Conservation (phyloP, 1,140 invertebrate species). For the Sesamia nonagrioides region DNA sequence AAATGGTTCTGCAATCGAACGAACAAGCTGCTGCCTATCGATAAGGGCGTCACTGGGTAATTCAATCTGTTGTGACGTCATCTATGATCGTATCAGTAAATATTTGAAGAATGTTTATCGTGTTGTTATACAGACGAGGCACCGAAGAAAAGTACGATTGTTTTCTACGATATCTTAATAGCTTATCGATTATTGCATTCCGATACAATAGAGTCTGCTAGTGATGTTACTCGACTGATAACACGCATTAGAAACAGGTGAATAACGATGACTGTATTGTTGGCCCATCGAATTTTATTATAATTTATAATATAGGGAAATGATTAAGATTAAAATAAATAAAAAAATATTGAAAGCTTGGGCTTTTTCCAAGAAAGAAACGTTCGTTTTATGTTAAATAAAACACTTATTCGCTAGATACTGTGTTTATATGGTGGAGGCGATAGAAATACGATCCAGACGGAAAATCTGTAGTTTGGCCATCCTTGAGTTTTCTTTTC, state of each 20-base stretch:
- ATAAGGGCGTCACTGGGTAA: slow-evolving; percentile 17
- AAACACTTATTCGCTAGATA: slow-evolving; percentile 8
- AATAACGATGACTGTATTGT: neutral
- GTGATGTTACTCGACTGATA: slow-evolving; percentile 54
- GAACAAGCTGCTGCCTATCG: neutral
- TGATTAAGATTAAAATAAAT: neutral
- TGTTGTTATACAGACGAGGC: slow-evolving; percentile 51
- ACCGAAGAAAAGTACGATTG: slow-evolving; percentile 62
- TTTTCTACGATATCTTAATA: slow-evolving; percentile 76
- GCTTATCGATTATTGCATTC: slow-evolving; percentile 68
- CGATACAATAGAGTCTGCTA: slow-evolving; percentile 58
- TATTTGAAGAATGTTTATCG: slow-evolving; percentile 77
- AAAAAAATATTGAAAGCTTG: neutral
- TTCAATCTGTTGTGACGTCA: slow-evolving; percentile 29
- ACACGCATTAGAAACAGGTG: slow-evolving; percentile 7
- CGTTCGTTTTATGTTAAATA: neutral
- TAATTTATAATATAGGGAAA: neutral
- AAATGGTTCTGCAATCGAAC: slow-evolving; percentile 27
- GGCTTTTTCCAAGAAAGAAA: slow-evolving; percentile 10
- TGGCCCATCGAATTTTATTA: neutral
- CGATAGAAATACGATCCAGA: slow-evolving; percentile 10
- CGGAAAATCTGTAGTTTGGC: neutral
- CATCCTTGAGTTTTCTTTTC: slow-evolving; percentile 14
- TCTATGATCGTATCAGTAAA: slow-evolving; percentile 57
- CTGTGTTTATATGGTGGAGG: slow-evolving; percentile 7